phyloP scores from a whole-genome alignment of 2,888 invertebrate species.

The Poecilobothrus nobilitatus region DNA sequence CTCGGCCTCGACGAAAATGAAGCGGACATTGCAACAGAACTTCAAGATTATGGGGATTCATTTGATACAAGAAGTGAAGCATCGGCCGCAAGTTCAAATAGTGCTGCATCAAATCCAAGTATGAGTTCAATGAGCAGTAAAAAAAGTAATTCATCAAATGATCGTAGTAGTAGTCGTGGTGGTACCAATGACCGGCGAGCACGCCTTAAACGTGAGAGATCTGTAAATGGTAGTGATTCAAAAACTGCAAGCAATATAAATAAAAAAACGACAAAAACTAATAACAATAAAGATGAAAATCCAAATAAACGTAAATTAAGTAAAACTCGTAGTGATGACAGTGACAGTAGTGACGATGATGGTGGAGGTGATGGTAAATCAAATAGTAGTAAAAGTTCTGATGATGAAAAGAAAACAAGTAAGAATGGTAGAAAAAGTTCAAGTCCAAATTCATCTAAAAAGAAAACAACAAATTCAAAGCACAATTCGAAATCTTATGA shows the following conservation, averaged over 20 bases:
- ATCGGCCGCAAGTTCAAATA: constrained; percentile 65
- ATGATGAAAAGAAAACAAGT: constrained; percentile 18
- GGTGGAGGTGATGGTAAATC: constrained; percentile 1
- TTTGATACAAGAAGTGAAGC: constrained; percentile 86
- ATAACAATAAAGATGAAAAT: constrained; percentile 19
- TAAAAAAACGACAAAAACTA: constrained; percentile 15
- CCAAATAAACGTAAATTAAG: constrained; percentile 20
- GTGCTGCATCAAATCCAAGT: constrained; percentile 62
- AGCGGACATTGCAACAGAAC: constrained; percentile 69
- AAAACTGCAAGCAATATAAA: constrained; percentile 21
- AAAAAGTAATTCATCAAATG: constrained; percentile 41
- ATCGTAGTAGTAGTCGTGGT: background rate
- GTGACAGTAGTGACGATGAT: constrained; percentile 15
- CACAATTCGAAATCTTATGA: constrained; percentile 61
- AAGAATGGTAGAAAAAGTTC: constrained; percentile 21
- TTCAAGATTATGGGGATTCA: constrained; percentile 57
- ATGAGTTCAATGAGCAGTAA: constrained; percentile 64
- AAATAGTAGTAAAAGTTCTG: constrained; percentile 8
- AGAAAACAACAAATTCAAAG: constrained; percentile 28
- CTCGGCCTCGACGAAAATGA: constrained; percentile 58
- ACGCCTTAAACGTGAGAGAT: constrained; percentile 49
- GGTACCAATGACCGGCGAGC: constrained; percentile 43
- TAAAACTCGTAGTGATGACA: constrained; percentile 23
- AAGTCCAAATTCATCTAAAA: constrained; percentile 16
- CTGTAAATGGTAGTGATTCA: constrained; percentile 21